Evolutionary conservation across 2,797 vertebrate genomes (phyloP).

Genomic region (Poeciliopsis gracilis): DNA sequence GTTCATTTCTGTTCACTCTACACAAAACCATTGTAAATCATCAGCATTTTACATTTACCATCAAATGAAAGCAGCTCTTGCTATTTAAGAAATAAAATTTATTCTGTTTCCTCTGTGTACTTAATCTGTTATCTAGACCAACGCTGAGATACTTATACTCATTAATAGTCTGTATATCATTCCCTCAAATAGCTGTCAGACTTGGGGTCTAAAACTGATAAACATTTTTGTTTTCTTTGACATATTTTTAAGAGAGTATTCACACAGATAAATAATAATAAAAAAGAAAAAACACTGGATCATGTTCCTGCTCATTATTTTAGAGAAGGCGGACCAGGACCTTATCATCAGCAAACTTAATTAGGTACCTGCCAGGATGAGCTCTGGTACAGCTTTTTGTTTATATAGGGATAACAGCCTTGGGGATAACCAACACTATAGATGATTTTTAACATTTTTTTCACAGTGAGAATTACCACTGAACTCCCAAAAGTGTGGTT

Average conservation of each 20-base stretch:
- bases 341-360: neutral
- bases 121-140: neutral
- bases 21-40: neutral
- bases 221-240: neutral
- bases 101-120: no score
- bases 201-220: neutral
- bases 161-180: neutral
- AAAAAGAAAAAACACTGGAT: no score
- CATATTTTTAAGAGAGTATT: neutral
- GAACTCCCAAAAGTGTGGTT: neutral
- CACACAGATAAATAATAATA: no score
- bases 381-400: neutral
- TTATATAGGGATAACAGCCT: neutral
- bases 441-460: neutral
- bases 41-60: neutral
- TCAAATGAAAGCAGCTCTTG: neutral
- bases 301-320: no score
- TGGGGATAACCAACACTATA: neutral
- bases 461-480: neutral
- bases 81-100: no score
- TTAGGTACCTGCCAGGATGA: slow-evolving; percentile 1
- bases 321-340: neutral
- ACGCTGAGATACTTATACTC: neutral
- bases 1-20: neutral
- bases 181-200: neutral